These are phyloP conservation scores for Lutjanus campechanus DNA, from an alignment of 2,797 vertebrate species.

Conservation along the genomic window DNA sequence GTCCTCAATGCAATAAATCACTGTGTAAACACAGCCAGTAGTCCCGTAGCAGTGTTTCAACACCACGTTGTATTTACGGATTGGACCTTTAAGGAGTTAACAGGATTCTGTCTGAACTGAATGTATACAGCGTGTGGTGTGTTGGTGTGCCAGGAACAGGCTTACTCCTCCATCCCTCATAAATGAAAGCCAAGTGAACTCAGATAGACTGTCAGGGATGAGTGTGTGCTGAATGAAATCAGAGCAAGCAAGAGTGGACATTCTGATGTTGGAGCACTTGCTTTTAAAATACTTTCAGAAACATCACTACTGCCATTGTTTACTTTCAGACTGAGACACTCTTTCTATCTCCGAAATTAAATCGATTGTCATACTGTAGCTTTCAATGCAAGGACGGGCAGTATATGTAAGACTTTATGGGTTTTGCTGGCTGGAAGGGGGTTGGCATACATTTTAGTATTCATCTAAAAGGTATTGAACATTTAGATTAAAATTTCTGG, in stretches of 20 bases:
- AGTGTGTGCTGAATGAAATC: slow-evolving; percentile 50
- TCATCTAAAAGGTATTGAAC: neutral
- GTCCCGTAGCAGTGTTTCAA: slow-evolving; percentile 49
- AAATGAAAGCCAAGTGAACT: slow-evolving; percentile 54
- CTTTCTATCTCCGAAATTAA: slow-evolving; percentile 11
- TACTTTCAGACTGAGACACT: slow-evolving; percentile 5
- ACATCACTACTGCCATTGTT: neutral
- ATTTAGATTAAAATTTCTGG: neutral
- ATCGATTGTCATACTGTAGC: neutral
- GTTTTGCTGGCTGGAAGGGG: neutral
- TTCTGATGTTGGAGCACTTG: slow-evolving; percentile 10
- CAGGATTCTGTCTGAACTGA: slow-evolving; percentile 59
- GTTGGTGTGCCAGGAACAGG: slow-evolving; percentile 61
- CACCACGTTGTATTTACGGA: slow-evolving; percentile 58
- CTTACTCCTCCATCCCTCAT: slow-evolving; percentile 54
- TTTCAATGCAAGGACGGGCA: neutral
- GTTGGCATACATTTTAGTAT: neutral
- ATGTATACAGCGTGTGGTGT: slow-evolving; percentile 59
- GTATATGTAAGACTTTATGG: neutral
- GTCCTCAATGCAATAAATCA: slow-evolving; percentile 64
- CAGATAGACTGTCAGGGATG: slow-evolving; percentile 32
- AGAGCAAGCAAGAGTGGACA: slow-evolving; percentile 12
- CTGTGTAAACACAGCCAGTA: slow-evolving; percentile 58
- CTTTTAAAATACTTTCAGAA: slow-evolving; percentile 29
- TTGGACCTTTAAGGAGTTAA: slow-evolving; percentile 67